Evolutionary conservation across 92 coral and sea anemone genomes (phyloP).

Genomic region (Actinostola sp.): DNA sequence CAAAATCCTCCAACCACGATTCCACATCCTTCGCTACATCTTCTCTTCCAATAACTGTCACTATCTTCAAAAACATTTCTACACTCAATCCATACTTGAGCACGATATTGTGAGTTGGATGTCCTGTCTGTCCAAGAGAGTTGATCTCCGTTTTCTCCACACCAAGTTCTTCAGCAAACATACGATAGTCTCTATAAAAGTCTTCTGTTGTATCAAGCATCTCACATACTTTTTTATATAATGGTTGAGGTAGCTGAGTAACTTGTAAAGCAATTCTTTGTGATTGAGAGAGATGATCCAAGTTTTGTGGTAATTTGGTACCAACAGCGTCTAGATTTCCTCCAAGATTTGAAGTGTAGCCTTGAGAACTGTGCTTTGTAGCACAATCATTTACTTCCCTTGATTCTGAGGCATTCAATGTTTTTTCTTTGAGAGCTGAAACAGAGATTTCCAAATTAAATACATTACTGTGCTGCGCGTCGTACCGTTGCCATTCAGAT

Average conservation of each 20-base stretch:
- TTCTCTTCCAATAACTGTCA: constrained; percentile 12
- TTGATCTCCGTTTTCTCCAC: not conserved
- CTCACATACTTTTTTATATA: constrained; percentile 15
- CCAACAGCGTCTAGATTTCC: not conserved
- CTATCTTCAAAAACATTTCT: not conserved
- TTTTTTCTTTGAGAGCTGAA: not conserved
- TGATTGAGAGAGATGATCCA: constrained; percentile 4
- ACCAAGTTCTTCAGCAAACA: constrained; percentile 33
- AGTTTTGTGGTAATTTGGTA: not conserved
- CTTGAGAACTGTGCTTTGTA: not conserved
- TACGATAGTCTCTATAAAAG: constrained; percentile 32
- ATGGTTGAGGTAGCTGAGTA: constrained; percentile 1
- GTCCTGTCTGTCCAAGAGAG: constrained; percentile 4
- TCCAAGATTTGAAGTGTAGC: not conserved
- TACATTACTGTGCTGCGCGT: not conserved
- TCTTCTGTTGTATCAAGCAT: constrained; percentile 22
- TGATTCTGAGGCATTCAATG: not conserved
- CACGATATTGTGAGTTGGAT: constrained; percentile 12
- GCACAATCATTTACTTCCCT: not conserved
- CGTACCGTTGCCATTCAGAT: no score
- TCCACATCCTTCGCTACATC: constrained; percentile 6
- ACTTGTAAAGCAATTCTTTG: not conserved
- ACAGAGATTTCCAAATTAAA: not conserved
- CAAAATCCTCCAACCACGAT: not conserved
- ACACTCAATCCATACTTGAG: not conserved